These are phyloP conservation scores for Diaphora mendica DNA, from an alignment of 2,888 invertebrate genomes.

Conservation along the genomic window DNA sequence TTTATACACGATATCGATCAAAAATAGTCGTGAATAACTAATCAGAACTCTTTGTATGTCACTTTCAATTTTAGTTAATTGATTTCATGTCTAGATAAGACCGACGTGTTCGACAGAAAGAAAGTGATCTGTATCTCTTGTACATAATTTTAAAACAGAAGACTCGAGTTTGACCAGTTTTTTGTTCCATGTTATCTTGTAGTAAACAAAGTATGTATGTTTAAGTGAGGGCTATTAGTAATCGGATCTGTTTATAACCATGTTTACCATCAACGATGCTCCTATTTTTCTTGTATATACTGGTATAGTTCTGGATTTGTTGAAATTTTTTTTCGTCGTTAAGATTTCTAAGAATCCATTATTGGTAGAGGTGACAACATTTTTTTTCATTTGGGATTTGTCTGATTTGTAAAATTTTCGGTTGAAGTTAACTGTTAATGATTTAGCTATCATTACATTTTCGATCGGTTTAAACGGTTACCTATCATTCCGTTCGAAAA, in stretches of 20 bases:
- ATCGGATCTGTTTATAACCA: conserved; percentile 15
- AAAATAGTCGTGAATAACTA: conserved; percentile 30
- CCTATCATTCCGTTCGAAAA: no score
- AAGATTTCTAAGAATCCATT: neutral
- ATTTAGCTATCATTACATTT: no score
- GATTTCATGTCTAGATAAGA: conserved; percentile 74
- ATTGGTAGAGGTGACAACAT: neutral
- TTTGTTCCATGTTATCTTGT: conserved; percentile 14
- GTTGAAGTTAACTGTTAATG: no score
- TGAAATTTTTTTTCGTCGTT: neutral
- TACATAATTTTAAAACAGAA: conserved; percentile 32
- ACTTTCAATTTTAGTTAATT: conserved; percentile 78
- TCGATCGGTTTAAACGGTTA: no score
- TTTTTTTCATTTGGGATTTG: neutral
- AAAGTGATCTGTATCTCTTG: conserved; percentile 55
- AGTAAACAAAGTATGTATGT: conserved; percentile 13
- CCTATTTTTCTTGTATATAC: neutral
- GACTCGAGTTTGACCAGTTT: conserved; percentile 7
- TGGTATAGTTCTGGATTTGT: no score
- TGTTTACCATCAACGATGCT: conserved; percentile 14
- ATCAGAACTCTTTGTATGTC: conserved; percentile 54
- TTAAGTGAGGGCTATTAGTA: conserved; percentile 14
- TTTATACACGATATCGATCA: conserved; percentile 15
- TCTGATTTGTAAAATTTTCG: no score
- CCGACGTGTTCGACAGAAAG: conserved; percentile 60